A percentile compares a stretch with the other conserved stretches of the same genome.
These are phyloP conservation scores for Sinotaia quadrata DNA, from an alignment of 2,888 invertebrate genomes.

Conservation along the genomic window DNA sequence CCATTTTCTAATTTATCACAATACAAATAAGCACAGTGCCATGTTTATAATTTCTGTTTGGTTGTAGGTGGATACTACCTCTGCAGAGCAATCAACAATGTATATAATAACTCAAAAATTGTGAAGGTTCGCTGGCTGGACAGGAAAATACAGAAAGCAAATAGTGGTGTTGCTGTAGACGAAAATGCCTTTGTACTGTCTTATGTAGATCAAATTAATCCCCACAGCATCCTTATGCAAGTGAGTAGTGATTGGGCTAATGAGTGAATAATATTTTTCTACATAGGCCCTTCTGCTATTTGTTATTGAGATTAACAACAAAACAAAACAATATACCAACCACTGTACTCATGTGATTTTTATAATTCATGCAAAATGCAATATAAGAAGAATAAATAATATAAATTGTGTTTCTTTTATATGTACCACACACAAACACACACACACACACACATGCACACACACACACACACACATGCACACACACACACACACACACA, in stretches of 20 bases:
- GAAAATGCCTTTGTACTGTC: slow-evolving; percentile 82
- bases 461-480: neutral
- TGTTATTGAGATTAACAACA: too few species aligned
- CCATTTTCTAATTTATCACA: neutral
- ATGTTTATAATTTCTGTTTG: neutral
- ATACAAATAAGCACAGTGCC: neutral
- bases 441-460: too few species aligned
- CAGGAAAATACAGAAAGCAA: slow-evolving; percentile 39
- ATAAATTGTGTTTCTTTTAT: too few species aligned
- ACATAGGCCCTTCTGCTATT: too few species aligned
- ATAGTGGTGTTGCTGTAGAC: slow-evolving; percentile 73
- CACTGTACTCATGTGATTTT: too few species aligned
- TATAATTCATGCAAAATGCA: too few species aligned
- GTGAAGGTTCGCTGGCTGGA: slow-evolving; percentile 89
- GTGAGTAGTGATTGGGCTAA: slow-evolving; percentile 77
- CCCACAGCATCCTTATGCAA: slow-evolving; percentile 77
- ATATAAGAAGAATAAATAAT: too few species aligned
- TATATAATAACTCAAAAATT: slow-evolving; percentile 83
- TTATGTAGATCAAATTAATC: slow-evolving; percentile 84
- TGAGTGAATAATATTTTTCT: neutral
- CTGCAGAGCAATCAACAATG: slow-evolving; percentile 90
- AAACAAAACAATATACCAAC: too few species aligned
- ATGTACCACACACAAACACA: too few species aligned
- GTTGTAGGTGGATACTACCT: slow-evolving; percentile 73
- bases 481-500: neutral